Evolutionary conservation across 2,113 vertebrate species (phyloP).

Genomic region (Ailurus styani): DNA sequence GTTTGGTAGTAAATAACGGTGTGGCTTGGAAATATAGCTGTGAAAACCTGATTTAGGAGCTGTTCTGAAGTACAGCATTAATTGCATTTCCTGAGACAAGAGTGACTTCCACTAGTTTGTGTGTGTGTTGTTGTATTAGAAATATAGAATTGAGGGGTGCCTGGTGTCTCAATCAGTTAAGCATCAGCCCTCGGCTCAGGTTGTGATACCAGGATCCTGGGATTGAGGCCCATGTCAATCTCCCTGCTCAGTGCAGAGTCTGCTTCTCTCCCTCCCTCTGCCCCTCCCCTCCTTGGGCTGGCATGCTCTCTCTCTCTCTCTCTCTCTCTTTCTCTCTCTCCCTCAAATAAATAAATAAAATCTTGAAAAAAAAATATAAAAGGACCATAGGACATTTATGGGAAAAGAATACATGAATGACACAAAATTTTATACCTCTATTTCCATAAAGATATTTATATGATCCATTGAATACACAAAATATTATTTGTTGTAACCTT

Average conservation of each 20-base stretch:
- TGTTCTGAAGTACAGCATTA: background rate
- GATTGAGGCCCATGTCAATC: background rate
- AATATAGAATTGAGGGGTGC: background rate
- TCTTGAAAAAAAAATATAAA: background rate
- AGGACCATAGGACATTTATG: background rate
- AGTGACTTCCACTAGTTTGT: background rate
- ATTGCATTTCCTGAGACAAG: background rate
- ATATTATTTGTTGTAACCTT: background rate
- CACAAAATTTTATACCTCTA: background rate
- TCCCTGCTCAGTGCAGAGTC: background rate
- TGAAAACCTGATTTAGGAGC: background rate
- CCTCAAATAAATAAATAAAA: background rate
- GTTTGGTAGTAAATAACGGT: background rate
- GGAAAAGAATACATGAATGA: background rate
- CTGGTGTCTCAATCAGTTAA: background rate
- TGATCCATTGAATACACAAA: background rate
- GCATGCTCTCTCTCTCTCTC: background rate
- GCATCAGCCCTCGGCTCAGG: background rate
- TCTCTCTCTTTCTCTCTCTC: background rate
- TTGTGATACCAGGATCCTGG: background rate
- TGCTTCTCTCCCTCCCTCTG: background rate
- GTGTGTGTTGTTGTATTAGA: background rate
- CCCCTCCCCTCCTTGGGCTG: no score
- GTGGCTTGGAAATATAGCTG: background rate
- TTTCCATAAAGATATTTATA: background rate